Evolutionary conservation across 2,888 invertebrate species (phyloP), one percentile per base, ranked within the genome.

Genomic region (Amphimallon solstitiale): DNA sequence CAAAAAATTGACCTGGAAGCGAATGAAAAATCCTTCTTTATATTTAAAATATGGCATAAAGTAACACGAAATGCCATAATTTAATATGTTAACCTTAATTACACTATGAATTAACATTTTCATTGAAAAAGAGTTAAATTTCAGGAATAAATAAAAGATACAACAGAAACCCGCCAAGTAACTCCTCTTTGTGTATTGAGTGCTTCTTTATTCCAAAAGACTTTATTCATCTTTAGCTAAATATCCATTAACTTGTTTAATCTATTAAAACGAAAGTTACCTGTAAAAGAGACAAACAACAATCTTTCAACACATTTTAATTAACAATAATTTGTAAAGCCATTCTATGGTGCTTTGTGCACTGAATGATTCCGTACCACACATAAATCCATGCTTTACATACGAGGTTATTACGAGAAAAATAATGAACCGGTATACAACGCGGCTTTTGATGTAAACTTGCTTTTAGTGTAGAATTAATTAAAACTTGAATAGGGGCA

Each of bases 221-320:
- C 29, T 29, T 9, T 3, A 29, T 1, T 29, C 29, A 7, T 29
- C 19, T 45, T 19, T 2, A 17, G 19, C 10, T 17, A 15, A 17
- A 3, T 17, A 4, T 45, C 17, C 45, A 45, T 45, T 19, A 19
- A 45, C 45, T 1, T 4, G 45, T 45, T 17, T 45, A 45, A 45
- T 45, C 45, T 10, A 45, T 6, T 45, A 45, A 45, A 7, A 45
- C 45, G 45, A 17, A 45, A 19, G 17, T 45, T 45, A 12, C 17
- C 15, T 45, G 10, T 17, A 19, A 29, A 29, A 29, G 29, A 5
- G 29, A 1, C 29, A 10, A 19, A 19, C 17, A 19, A 45, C 45
- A 45, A 45, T 45, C 45, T 17, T 45, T 45, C 45, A 45, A 9
- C 45, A 45, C 19, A n/a, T 45, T 45, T 45, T 45, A 45, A 45